phyloP scores from a whole-genome alignment of 2,888 invertebrate genomes.

The Kuschelorhynchus macadamiae region DNA sequence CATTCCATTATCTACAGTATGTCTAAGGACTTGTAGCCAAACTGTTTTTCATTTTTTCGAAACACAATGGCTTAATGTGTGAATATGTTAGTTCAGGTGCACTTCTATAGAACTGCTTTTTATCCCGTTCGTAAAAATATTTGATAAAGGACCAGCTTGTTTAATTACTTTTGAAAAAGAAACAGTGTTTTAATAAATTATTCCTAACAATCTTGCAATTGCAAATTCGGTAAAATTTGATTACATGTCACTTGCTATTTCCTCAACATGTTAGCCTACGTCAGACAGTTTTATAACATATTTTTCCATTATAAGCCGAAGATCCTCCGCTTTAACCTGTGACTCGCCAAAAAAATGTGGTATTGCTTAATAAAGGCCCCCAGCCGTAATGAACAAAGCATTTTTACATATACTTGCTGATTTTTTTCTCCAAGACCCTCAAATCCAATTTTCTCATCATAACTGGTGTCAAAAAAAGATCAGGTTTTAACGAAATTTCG shows the following conservation, averaged over 20 bases:
- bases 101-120: slow-evolving; percentile 9
- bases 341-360: too few species aligned
- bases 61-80: not conserved
- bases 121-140: not conserved
- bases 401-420: not conserved
- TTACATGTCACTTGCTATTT: slow-evolving; percentile 4
- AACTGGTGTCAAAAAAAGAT: not conserved
- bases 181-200: slow-evolving; percentile 6
- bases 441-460: not conserved
- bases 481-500: not conserved
- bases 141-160: not conserved
- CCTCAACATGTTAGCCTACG: not conserved
- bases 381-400: slow-evolving; percentile 5
- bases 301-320: too few species aligned
- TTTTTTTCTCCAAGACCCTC: not conserved
- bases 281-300: not conserved
- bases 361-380: slow-evolving; percentile 3
- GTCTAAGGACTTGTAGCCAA: not conserved
- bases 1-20: too few species aligned
- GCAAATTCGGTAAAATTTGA: slow-evolving; percentile 8
- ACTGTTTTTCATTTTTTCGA: slow-evolving; percentile 18
- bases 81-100: slow-evolving; percentile 9
- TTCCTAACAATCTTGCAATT: not conserved
- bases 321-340: too few species aligned
- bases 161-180: not conserved